Evolutionary conservation across 2,797 vertebrate genomes (phyloP), one percentile per base, ranked within the genome.

Genomic region (Orestias chungarensis): DNA sequence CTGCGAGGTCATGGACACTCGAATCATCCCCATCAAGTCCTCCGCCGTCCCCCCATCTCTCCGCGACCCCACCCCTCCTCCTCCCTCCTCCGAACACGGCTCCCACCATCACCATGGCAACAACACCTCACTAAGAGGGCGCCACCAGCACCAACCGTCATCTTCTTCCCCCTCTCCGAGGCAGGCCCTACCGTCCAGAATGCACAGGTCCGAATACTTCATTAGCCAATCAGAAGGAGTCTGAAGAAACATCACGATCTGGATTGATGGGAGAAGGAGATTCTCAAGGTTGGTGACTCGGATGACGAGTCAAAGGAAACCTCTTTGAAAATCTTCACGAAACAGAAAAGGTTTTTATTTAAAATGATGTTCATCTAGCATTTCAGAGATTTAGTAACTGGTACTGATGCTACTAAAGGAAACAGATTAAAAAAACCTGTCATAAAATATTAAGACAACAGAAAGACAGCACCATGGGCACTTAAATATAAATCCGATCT

Each of bases 1-100:
- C 87, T 98, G 96, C 6, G 96, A 97, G 90, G 96, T 98, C 82
- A 97, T 97, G 96, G 96, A 96, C 93, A 97, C 96, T 0, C 92
- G 96, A 5, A 96, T 97, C 81, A 93, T 98, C 86, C 96, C 96
- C 89, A 97, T 97, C 85, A 97, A 96, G 91, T 95, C 95, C 5
- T 97, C 96, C 1, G 95, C 96, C 0, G 96, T 96, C 38, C 96
- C 96, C 0, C 96, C 95, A 4, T 96, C 95, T 0, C 95, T 96
- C 20, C 92, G 95, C 0, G 93, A 95, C 72, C 91, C 92, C 0
- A 90, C 91, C 0, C 80, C 78, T 0, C 79, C 90, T 33, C 89
- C 92, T 0, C 86, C 93, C 1, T 70, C 92, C 43, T 71, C 91
- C 27, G 78, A 80, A 61, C 86, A 87, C 68, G 11, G 17, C 43